phyloP scores from a whole-genome alignment of 2,888 invertebrate genomes.

The Chloroclystis v-ata region DNA sequence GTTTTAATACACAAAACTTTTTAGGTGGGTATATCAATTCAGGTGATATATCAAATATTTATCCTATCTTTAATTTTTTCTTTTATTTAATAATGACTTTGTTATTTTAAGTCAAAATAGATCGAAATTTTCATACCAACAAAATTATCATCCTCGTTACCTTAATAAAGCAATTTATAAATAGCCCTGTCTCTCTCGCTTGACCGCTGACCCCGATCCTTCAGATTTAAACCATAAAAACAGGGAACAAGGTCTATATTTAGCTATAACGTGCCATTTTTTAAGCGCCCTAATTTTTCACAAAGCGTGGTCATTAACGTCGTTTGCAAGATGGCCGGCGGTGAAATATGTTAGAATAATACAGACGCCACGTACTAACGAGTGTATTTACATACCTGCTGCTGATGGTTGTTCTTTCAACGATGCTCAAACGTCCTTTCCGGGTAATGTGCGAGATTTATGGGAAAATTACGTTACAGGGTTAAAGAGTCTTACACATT shows the following conservation, averaged over 20 bases:
- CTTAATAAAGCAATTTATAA: conserved; percentile 18
- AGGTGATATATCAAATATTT: too few species aligned
- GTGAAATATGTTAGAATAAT: conserved; percentile 60
- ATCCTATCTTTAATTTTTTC: too few species aligned
- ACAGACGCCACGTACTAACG: conserved; percentile 39
- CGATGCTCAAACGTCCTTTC: conserved; percentile 6
- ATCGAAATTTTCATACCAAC: background rate
- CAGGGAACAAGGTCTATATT: conserved; percentile 22
- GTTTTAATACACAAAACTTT: too few species aligned
- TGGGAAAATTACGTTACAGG: background rate
- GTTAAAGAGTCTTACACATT: background rate
- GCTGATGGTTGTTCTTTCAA: conserved; percentile 17
- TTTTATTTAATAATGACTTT: too few species aligned
- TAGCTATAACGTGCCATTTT: conserved; percentile 16
- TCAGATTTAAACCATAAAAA: conserved; percentile 22
- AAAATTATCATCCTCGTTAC: conserved; percentile 15
- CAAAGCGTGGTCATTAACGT: conserved; percentile 52
- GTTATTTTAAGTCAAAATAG: too few species aligned
- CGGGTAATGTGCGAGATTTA: conserved; percentile 9
- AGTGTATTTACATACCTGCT: conserved; percentile 26
- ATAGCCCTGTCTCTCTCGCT: conserved; percentile 10
- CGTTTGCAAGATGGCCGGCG: conserved; percentile 52
- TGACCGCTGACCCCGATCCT: conserved; percentile 18
- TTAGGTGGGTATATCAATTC: too few species aligned
- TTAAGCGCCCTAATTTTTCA: conserved; percentile 43